A percentile compares a stretch with the other conserved stretches of the same genome.
Evolutionary conservation across 2,797 vertebrate species (phyloP).

Genomic region (Poeciliopsis presidionis): DNA sequence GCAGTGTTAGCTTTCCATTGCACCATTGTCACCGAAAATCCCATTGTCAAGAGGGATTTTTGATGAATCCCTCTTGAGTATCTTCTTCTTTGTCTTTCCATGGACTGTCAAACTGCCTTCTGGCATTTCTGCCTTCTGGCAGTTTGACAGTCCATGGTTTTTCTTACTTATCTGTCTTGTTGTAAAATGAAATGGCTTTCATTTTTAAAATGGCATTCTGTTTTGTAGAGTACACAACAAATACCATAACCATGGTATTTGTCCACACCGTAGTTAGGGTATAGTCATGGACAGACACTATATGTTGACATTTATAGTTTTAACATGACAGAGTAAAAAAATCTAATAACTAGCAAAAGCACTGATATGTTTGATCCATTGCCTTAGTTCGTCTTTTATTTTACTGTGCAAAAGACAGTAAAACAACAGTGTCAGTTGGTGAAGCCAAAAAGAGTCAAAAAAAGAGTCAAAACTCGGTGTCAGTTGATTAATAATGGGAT

Average conservation of each 20-base stretch:
- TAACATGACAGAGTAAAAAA: background rate
- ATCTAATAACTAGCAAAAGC: background rate
- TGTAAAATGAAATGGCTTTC: background rate
- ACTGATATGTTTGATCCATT: background rate
- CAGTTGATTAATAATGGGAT: background rate
- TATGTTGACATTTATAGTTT: background rate
- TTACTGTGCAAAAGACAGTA: background rate
- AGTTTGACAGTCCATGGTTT: too few relatives aligned
- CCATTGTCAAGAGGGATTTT: background rate
- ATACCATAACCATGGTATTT: background rate
- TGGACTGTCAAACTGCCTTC: background rate
- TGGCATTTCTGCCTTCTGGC: background rate
- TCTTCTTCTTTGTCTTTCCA: background rate
- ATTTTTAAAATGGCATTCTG: background rate
- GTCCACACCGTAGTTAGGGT: too few relatives aligned
- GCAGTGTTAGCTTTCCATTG: background rate
- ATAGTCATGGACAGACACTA: too few relatives aligned
- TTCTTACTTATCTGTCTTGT: too few relatives aligned
- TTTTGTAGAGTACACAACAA: background rate
- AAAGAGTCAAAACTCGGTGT: too few relatives aligned
- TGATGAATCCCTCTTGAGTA: background rate
- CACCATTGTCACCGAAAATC: background rate
- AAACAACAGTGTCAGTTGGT: background rate
- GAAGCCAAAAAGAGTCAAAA: too few relatives aligned
- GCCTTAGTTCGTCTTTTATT: background rate